These are phyloP conservation scores for Thereva nobilitata DNA, from an alignment of 2,888 invertebrate genomes.

Conservation along the genomic window DNA sequence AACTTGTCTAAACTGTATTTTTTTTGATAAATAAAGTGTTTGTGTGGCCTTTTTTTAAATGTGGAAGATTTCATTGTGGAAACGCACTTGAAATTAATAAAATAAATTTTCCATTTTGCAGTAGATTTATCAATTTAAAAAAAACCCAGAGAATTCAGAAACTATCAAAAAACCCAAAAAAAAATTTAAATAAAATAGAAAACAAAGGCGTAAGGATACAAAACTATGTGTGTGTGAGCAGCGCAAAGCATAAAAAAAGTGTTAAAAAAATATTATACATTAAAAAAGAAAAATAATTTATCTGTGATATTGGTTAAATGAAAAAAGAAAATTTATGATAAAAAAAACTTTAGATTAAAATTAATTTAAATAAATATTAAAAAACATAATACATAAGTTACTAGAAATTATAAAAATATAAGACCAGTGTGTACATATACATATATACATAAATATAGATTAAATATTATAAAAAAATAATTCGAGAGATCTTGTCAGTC, in stretches of 20 bases:
- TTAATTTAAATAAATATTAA: background rate
- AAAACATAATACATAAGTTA: background rate
- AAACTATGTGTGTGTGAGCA: background rate
- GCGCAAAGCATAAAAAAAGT: background rate
- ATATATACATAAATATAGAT: background rate
- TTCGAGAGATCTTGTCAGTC: slow-evolving; percentile 13
- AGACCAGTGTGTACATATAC: no score
- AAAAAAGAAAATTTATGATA: background rate
- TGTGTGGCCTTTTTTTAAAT: no score
- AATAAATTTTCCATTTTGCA: no score
- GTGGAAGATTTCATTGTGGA: no score
- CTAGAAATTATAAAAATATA: background rate
- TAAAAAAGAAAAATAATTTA: slow-evolving; percentile 14
- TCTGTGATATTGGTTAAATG: slow-evolving; percentile 32
- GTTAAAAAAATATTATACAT: background rate
- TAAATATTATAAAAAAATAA: background rate
- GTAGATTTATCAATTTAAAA: no score
- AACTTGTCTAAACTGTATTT: no score
- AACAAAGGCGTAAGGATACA: background rate
- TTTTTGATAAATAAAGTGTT: no score
- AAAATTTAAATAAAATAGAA: background rate
- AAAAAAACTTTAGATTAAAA: background rate
- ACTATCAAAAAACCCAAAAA: no score
- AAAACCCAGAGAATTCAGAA: no score
- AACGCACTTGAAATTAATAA: no score